Conservation (phyloP, 2,113 vertebrate genomes). For the Crotalus tigris region DNA sequence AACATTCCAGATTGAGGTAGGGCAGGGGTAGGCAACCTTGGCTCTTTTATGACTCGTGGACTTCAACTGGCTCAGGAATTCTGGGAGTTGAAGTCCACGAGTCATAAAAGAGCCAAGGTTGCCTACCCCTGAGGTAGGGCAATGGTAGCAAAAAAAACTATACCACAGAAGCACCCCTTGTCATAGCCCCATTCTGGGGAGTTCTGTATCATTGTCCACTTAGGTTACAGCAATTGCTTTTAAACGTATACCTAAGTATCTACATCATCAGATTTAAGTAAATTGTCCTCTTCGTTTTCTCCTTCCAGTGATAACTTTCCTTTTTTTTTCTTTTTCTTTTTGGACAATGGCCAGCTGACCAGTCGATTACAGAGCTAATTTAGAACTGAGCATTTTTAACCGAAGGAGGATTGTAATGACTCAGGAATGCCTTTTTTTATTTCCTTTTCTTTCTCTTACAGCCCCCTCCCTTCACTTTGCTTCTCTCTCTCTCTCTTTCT, state of each 20-base stretch:
- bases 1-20: background rate
- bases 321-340: background rate
- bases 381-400: constrained; percentile 46
- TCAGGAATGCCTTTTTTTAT: constrained; percentile 32
- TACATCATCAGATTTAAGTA: background rate
- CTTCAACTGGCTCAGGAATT: too few species aligned
- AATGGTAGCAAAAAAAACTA: background rate
- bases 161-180: background rate
- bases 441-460: constrained; percentile 19
- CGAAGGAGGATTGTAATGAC: constrained; percentile 38
- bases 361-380: constrained; percentile 37
- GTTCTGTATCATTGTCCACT: background rate
- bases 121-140: background rate
- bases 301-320: background rate
- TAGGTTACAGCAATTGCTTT: background rate
- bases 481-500: background rate
- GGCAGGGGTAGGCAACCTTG: too few species aligned
- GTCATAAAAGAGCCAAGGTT: too few species aligned
- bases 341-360: background rate
- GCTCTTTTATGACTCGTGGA: too few species aligned
- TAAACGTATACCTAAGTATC: background rate
- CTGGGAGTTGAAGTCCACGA: too few species aligned
- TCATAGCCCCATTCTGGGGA: background rate
- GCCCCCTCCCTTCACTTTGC: background rate
- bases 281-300: background rate